Base-by-base conservation (phyloP, 2,888 invertebrate species). In the Metalampra italica region DNA sequence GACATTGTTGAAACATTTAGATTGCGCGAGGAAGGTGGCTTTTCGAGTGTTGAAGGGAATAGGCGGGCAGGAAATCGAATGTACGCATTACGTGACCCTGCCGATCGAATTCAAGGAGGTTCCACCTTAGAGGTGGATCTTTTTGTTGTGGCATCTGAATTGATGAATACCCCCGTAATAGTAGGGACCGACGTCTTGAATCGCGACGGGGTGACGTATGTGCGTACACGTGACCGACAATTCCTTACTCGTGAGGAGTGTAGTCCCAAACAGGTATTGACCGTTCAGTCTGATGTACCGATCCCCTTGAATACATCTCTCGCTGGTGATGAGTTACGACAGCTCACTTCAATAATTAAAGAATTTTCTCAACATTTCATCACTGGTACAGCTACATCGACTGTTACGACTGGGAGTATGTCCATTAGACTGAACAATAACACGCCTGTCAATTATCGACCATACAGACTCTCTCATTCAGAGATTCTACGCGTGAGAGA, bases 101-200 rank as follows among this genome's bases (percentile, higher is more conserved):
- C 34, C 45, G 0, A 32, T 63, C 1, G 60, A 63, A 38, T 55
- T 65, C 30, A 8, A 32, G 3, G 54, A 57, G 1, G 22, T 63
- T n/a, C n/a, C 1, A 49, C 57, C 0, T 13, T 63, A 3, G 61
- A 60, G 36, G 55, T 55, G 4, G 62, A 65, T 39, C 55, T 66
- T 1, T 29, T 46, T 8, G 45, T 62, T 3, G 61, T 62, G 0
- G 43, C 32, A 11, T 1, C 9, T 3, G 11, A 32, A 58, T 0
- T 1, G 44, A 63, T 62, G 34, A 51, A 39, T 7, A 44, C 53
- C 1, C 57, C 60, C 0, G 37, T 63, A 0, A 46, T 63, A n/a
- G 50, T 62, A 29, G 62, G 62, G 4, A 60, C 57, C 0, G 62
- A 64, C 36, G 52, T 64, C 11, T 47, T 59, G 8, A 58, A 64